phyloP scores from a whole-genome alignment of 2,113 vertebrate species.

The Lynx canadensis region DNA sequence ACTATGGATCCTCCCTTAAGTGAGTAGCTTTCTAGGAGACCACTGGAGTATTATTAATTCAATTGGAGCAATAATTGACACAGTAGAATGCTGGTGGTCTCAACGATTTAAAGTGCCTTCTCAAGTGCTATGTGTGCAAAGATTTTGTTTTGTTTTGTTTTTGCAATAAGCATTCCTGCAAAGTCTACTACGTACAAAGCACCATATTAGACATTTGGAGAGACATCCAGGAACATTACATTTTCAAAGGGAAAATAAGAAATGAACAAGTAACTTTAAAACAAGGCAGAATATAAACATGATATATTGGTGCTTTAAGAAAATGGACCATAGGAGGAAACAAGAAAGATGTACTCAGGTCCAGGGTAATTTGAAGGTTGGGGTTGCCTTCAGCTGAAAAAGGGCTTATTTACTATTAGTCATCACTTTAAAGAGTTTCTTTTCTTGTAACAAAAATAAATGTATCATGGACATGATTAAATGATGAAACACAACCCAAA shows the following conservation, averaged over 20 bases:
- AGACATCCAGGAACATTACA: background rate
- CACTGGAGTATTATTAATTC: background rate
- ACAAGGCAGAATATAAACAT: background rate
- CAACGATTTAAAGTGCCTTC: background rate
- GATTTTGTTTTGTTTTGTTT: background rate
- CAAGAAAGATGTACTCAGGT: background rate
- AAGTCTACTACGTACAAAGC: background rate
- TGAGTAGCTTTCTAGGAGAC: background rate
- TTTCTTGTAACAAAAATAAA: constrained; percentile 34
- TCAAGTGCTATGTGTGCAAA: background rate
- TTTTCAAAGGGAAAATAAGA: constrained; percentile 16
- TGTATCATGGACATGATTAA: background rate
- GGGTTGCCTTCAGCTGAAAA: background rate
- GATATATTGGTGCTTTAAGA: background rate
- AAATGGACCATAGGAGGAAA: background rate
- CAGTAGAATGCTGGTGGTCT: background rate
- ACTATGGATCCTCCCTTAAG: background rate
- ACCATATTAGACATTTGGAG: background rate
- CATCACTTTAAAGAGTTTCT: constrained; percentile 5
- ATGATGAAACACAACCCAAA: background rate
- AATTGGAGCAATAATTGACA: background rate
- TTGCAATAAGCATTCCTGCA: background rate
- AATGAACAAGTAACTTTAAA: constrained; percentile 27
- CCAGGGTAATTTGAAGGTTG: background rate
- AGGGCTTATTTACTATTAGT: background rate